phyloP scores from a whole-genome alignment of 2,888 invertebrate genomes.

The Pasiphila rectangulata region DNA sequence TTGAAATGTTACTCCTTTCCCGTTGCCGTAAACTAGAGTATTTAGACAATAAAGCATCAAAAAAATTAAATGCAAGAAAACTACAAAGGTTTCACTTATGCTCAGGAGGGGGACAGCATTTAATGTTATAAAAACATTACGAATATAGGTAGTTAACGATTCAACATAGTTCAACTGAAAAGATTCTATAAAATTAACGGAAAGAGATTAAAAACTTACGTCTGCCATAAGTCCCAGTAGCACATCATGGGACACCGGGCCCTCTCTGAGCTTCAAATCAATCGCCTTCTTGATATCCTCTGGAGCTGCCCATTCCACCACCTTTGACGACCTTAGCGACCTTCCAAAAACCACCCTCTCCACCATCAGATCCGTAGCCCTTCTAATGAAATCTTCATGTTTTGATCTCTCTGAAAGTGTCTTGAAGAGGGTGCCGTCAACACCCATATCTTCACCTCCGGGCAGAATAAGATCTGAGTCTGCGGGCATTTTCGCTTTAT shows the following conservation, averaged over 20 bases:
- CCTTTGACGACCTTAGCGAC: constrained; percentile 85
- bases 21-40: too few species aligned
- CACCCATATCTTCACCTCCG: constrained; percentile 52
- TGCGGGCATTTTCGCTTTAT: constrained; percentile 64
- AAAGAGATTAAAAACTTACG: constrained; percentile 71
- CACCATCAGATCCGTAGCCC: constrained; percentile 85
- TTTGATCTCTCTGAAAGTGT: constrained; percentile 83
- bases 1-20: too few species aligned
- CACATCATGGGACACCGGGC: constrained; percentile 83
- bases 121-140: too few species aligned
- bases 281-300: constrained; percentile 84
- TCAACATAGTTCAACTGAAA: too few species aligned
- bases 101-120: too few species aligned
- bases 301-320: constrained; percentile 91
- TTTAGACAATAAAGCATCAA: too few species aligned
- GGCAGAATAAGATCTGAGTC: constrained; percentile 68
- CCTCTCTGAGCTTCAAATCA: constrained; percentile 82
- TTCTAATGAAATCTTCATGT: constrained; percentile 87
- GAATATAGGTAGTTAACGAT: too few species aligned
- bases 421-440: constrained; percentile 67
- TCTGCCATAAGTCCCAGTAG: constrained; percentile 84
- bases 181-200: background rate
- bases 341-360: constrained; percentile 89
- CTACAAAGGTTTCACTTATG: too few species aligned
- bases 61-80: too few species aligned